Evolutionary conservation across 2,888 invertebrate genomes (phyloP).

Genomic region (Eudasyphora cyanicolor): DNA sequence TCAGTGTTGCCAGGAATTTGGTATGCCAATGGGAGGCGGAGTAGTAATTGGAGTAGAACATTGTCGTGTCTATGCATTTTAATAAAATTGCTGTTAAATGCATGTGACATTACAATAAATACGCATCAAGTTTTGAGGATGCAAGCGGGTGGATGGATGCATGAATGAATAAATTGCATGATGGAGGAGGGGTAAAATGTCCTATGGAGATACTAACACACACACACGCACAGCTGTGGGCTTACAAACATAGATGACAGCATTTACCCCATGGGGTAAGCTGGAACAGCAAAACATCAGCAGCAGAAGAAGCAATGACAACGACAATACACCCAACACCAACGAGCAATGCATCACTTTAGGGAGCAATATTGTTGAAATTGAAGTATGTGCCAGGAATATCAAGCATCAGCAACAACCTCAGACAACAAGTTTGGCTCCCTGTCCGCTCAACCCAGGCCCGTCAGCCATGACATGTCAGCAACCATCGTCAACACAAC

Average conservation of each 20-base stretch:
- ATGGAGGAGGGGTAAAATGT: slow-evolving; percentile 17
- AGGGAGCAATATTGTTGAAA: slow-evolving; percentile 51
- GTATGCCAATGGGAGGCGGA: not conserved
- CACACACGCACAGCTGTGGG: slow-evolving; percentile 6
- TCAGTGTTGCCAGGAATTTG: not conserved
- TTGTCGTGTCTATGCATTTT: slow-evolving; percentile 11
- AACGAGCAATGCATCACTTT: slow-evolving; percentile 52
- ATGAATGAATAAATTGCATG: too few species aligned
- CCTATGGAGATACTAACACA: slow-evolving; percentile 20
- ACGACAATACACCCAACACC: slow-evolving; percentile 23
- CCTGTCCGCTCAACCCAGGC: too few species aligned
- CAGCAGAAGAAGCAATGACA: slow-evolving; percentile 14
- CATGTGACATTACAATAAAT: slow-evolving; percentile 42
- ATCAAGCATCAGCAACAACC: slow-evolving; percentile 31
- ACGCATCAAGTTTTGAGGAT: slow-evolving; percentile 3
- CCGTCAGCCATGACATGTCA: too few species aligned
- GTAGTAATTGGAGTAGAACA: slow-evolving; percentile 33
- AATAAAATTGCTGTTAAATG: slow-evolving; percentile 37
- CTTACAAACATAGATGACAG: not conserved
- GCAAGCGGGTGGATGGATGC: slow-evolving; percentile 9
- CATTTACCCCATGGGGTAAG: not conserved
- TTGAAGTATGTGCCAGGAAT: slow-evolving; percentile 56
- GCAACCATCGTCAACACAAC: slow-evolving; percentile 26
- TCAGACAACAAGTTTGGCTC: not conserved
- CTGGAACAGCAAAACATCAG: not conserved